Base-by-base conservation (phyloP, 2,888 invertebrate genomes). In the Tetropium fuscum region DNA sequence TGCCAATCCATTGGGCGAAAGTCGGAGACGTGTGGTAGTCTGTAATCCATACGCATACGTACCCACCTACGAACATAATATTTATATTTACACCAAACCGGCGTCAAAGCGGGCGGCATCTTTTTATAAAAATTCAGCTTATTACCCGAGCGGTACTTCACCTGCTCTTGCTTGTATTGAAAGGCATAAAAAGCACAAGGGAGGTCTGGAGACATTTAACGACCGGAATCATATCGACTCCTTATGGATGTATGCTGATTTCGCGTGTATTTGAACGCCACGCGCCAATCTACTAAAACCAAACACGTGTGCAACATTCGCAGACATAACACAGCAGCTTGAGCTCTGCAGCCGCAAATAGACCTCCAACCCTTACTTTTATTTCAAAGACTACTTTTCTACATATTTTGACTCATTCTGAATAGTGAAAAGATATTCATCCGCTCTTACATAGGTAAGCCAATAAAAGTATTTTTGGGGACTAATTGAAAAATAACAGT, bases 241-340 rank as follows among this genome's bases (percentile, higher is more conserved):
- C 34, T 40, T 48, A 41, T 43, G 27, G 27, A 51, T 40, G 18
- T 15, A 38, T 16, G 34, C 16, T 11, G n/a, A 45, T 55, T 55
- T 55, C 53, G 53, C 58, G 53, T 58, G 53, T 34, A 47, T 22
- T 47, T 30, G 18, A 32, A 38, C 49, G 59, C 48, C 59, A 59
- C 59, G 59, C 54, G 59, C 59, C 59, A 55, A 59, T 43, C 49
- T 34, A 25, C 53, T 48, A 30, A 45, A 19, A 36, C 32, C 20
- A 7, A 32, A 55, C 59, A 59, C 59, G 55, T 59, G 59, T 59
- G 48, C 45, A 25, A 55, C 59, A 59, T 55, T 49, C 34, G 54
- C 59, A 54, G 54, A 59, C 54, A 59, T 41, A 59, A 59, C 54
- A 59, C 54, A 47, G 55, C 54, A 47, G 40, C 47, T 48, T 40